These are phyloP conservation scores for Sander vitreus DNA, from an alignment of 2,113 vertebrate genomes.

Conservation along the genomic window DNA sequence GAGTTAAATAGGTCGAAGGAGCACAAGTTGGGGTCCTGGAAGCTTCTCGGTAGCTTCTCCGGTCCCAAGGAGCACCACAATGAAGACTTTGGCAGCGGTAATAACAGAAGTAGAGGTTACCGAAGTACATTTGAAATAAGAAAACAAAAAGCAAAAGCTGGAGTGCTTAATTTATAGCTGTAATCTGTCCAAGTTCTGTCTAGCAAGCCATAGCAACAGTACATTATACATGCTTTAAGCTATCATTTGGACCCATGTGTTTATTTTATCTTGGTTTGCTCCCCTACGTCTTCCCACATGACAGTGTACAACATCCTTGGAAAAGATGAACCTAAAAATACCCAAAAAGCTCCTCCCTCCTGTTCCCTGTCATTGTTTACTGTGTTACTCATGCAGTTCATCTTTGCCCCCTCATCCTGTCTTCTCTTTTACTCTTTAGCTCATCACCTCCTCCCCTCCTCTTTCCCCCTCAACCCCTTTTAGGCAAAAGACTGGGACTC, in stretches of 20 bases:
- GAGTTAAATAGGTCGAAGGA: slow-evolving; percentile 63
- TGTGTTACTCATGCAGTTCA: slow-evolving; percentile 44
- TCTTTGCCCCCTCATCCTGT: slow-evolving; percentile 25
- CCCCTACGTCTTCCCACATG: slow-evolving; percentile 31
- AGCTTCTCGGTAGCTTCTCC: slow-evolving; percentile 58
- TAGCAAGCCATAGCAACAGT: slow-evolving; percentile 40
- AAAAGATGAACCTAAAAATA: slow-evolving; percentile 72
- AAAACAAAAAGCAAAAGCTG: slow-evolving; percentile 57
- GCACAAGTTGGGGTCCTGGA: slow-evolving; percentile 58
- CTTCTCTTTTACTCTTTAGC: slow-evolving; percentile 28
- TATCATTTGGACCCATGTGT: slow-evolving; percentile 51
- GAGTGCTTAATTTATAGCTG: slow-evolving; percentile 57
- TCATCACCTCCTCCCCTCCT: slow-evolving; percentile 51
- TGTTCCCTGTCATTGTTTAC: slow-evolving; percentile 74
- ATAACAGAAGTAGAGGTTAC: slow-evolving; percentile 49
- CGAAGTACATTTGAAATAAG: slow-evolving; percentile 37
- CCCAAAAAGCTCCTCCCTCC: slow-evolving; percentile 48
- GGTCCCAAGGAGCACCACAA: slow-evolving; percentile 17
- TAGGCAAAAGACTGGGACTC: slow-evolving; percentile 14
- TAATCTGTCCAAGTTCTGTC: slow-evolving; percentile 48
- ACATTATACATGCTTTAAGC: slow-evolving; percentile 53
- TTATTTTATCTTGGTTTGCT: slow-evolving; percentile 56
- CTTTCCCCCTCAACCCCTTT: background rate
- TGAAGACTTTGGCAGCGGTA: slow-evolving; percentile 54
- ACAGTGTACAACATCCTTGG: slow-evolving; percentile 67